phyloP scores from a whole-genome alignment of 2,113 vertebrate genomes.

The Petroica traversi region DNA sequence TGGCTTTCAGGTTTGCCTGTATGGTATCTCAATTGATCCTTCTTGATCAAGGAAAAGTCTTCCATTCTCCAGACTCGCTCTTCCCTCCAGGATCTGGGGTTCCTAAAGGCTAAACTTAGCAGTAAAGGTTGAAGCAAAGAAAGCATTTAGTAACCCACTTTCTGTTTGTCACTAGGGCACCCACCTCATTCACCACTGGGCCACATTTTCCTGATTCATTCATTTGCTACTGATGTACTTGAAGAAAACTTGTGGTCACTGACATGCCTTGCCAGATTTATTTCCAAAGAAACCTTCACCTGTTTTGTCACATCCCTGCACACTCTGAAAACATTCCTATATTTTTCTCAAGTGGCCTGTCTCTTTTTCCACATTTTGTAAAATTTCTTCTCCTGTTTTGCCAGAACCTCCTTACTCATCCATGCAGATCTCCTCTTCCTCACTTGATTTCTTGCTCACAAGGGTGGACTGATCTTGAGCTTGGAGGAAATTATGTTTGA shows the following conservation, averaged over 20 bases:
- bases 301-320: not conserved
- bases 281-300: not conserved
- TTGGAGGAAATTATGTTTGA: not conserved
- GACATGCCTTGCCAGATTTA: not conserved
- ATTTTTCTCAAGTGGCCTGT: not conserved
- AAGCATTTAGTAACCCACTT: not conserved
- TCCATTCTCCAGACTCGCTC: not conserved
- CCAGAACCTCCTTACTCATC: not conserved
- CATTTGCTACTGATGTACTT: not conserved
- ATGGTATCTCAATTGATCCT: not conserved
- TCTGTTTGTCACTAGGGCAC: not conserved
- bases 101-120: not conserved
- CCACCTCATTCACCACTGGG: not conserved
- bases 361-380: not conserved
- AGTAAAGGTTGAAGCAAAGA: not conserved
- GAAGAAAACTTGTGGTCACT: fast-evolving
- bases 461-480: not conserved
- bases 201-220: not conserved
- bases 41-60: not conserved
- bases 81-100: too few relatives aligned
- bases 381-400: not conserved
- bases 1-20: not conserved
- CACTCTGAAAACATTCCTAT: not conserved
- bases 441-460: not conserved
- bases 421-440: not conserved